Evolutionary conservation across 2,888 invertebrate genomes (phyloP).

Genomic region (Pollenia angustigena): DNA sequence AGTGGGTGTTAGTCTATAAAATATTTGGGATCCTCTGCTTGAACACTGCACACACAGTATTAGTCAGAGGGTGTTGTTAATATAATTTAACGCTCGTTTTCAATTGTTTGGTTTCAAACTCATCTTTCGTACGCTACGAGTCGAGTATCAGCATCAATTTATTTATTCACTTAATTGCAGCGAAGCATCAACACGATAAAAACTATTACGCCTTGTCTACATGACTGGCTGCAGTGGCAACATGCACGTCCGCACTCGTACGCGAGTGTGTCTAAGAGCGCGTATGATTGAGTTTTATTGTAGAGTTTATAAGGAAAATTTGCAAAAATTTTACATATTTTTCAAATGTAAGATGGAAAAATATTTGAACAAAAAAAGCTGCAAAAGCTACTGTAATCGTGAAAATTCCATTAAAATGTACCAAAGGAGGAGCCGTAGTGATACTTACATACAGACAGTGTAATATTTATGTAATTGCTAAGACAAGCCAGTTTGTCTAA

Average conservation of each 20-base stretch:
- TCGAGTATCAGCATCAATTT: slow-evolving; percentile 53
- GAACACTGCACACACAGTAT: slow-evolving; percentile 18
- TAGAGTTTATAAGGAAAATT: slow-evolving; percentile 20
- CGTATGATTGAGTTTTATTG: slow-evolving; percentile 22
- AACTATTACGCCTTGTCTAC: slow-evolving; percentile 59
- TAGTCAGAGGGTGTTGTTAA: slow-evolving; percentile 54
- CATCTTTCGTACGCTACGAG: not conserved
- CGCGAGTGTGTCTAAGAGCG: slow-evolving; percentile 6
- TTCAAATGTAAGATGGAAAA: not conserved
- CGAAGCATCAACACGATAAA: slow-evolving; percentile 51
- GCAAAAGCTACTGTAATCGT: not conserved
- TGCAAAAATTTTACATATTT: slow-evolving; percentile 5
- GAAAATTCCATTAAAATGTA: slow-evolving; percentile 27
- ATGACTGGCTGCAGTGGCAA: slow-evolving; percentile 27
- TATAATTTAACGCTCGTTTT: slow-evolving; percentile 66
- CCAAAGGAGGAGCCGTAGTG: slow-evolving; percentile 33
- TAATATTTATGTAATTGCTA: slow-evolving; percentile 37
- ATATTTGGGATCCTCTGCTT: slow-evolving; percentile 11
- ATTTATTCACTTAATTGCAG: slow-evolving; percentile 66
- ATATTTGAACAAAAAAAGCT: not conserved
- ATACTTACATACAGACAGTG: not conserved
- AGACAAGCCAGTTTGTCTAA: not conserved
- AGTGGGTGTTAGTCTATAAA: not conserved
- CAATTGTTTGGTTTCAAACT: slow-evolving; percentile 41
- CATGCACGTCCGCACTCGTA: slow-evolving; percentile 7